phyloP scores from a whole-genome alignment of 2,888 invertebrate genomes.

The Nemotelus nigrinus region DNA sequence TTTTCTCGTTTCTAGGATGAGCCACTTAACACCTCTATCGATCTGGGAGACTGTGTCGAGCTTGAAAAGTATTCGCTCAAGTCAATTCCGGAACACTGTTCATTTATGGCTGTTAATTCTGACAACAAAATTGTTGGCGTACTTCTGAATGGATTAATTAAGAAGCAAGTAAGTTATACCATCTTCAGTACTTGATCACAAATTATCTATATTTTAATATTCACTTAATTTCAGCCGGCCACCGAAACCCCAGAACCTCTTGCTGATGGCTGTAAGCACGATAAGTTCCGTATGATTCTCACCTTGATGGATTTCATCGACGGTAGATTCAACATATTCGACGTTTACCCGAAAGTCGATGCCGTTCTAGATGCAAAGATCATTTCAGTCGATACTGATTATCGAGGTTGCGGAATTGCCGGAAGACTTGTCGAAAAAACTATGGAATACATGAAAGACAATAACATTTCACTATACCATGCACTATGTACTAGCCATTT shows the following conservation, averaged over 20 bases:
- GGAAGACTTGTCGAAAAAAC: slow-evolving; percentile 60
- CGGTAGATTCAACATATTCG: slow-evolving; percentile 64
- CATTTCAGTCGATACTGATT: slow-evolving; percentile 62
- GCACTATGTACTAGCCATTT: slow-evolving; percentile 80
- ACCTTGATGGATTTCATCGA: slow-evolving; percentile 66
- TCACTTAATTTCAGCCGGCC: slow-evolving; percentile 52
- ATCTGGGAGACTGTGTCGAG: slow-evolving; percentile 65
- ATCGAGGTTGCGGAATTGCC: slow-evolving; percentile 64
- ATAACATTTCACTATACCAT: slow-evolving; percentile 68
- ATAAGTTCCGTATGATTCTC: slow-evolving; percentile 68
- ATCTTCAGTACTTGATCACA: background rate
- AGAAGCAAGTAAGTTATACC: slow-evolving; percentile 57
- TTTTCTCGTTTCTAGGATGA: slow-evolving; percentile 59
- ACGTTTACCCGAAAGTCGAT: slow-evolving; percentile 63
- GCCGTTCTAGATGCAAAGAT: slow-evolving; percentile 63
- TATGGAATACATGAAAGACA: slow-evolving; percentile 61
- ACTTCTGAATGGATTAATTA: slow-evolving; percentile 66
- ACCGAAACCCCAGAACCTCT: slow-evolving; percentile 58
- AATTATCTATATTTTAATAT: background rate
- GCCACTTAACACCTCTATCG: slow-evolving; percentile 62
- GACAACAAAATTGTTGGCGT: slow-evolving; percentile 68
- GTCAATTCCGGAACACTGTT: slow-evolving; percentile 67
- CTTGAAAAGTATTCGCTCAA: slow-evolving; percentile 68
- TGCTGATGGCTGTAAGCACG: slow-evolving; percentile 63
- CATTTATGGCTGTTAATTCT: slow-evolving; percentile 68